Conservation (phyloP, 2,888 invertebrate species). For the Itoplectis maculator region DNA sequence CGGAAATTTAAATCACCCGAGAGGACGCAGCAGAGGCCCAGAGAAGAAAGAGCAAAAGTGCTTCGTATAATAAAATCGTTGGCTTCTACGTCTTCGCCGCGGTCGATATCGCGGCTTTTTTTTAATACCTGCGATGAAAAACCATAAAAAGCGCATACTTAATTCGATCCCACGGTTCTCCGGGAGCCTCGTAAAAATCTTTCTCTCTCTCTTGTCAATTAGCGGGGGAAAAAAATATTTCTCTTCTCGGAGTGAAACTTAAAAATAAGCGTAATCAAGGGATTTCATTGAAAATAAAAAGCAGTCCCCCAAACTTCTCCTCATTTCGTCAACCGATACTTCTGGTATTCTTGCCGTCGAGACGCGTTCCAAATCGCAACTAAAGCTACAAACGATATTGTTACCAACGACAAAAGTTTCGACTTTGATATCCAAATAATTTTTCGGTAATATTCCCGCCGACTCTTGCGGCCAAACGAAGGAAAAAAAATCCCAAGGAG, state of each 20-base stretch:
- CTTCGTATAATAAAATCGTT: conserved; percentile 65
- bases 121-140: conserved; percentile 56
- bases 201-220: conserved; percentile 50
- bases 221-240: not conserved
- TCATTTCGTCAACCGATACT: too few relatives aligned
- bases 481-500: conserved; percentile 14
- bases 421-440: not conserved
- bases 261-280: too few relatives aligned
- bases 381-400: not conserved
- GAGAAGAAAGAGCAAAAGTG: conserved; percentile 28
- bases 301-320: too few relatives aligned
- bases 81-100: conserved; percentile 35
- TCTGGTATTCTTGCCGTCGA: too few relatives aligned
- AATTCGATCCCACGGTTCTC: conserved; percentile 54
- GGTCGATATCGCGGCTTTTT: conserved; percentile 12
- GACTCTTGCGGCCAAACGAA: too few relatives aligned
- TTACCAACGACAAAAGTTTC: not conserved
- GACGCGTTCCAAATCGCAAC: too few relatives aligned
- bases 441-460: not conserved
- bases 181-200: conserved; percentile 54
- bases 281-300: too few relatives aligned
- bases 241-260: too few relatives aligned
- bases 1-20: conserved; percentile 64
- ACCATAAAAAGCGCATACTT: conserved; percentile 58
- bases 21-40: not conserved